phyloP scores from a whole-genome alignment of 2,113 vertebrate species.

The Eulacestoma nigropectus region DNA sequence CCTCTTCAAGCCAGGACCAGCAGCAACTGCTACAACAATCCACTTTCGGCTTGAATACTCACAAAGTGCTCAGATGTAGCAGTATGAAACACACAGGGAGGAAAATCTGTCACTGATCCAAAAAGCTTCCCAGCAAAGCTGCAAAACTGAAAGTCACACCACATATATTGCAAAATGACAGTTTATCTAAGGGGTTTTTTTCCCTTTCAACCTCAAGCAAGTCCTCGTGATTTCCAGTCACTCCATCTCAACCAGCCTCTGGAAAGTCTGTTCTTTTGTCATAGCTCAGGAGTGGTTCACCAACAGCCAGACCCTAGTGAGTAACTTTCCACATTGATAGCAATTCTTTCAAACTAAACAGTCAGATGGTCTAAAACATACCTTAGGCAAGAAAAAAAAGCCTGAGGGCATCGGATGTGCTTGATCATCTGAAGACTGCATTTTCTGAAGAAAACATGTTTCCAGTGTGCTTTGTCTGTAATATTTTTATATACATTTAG shows the following conservation, averaged over 20 bases:
- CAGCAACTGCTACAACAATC: neutral
- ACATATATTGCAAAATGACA: neutral
- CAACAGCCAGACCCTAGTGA: neutral
- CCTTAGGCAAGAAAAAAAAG: neutral
- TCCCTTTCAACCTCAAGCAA: neutral
- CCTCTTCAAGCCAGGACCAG: neutral
- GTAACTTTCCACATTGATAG: neutral
- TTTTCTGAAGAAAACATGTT: neutral
- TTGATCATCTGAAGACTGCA: neutral
- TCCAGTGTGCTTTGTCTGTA: neutral
- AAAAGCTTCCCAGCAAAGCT: constrained; percentile 17
- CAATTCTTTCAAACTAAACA: neutral
- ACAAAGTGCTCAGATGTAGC: neutral
- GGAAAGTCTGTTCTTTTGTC: neutral
- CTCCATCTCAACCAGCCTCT: neutral
- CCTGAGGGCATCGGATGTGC: neutral
- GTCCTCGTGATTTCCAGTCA: neutral
- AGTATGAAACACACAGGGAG: neutral
- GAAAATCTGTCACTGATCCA: neutral
- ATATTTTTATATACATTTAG: neutral
- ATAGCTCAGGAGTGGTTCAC: neutral
- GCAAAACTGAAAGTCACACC: neutral
- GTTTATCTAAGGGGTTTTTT: neutral
- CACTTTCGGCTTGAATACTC: neutral
- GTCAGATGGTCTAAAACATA: neutral